Conservation (phyloP, 2,797 vertebrate species). For the Oreortyx pictus region DNA sequence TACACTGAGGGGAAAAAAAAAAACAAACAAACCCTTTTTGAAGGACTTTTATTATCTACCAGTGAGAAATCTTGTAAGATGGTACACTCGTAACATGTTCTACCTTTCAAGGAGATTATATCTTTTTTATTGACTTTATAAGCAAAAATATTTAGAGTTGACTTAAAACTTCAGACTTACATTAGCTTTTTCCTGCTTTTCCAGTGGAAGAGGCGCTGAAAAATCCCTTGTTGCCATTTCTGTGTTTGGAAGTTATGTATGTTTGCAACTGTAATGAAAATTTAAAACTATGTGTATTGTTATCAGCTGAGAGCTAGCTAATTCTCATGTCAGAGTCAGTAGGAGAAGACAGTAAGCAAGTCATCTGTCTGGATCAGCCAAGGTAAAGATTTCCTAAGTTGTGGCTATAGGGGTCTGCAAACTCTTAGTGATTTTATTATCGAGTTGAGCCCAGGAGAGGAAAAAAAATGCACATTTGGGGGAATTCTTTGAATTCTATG, state of each 20-base stretch:
- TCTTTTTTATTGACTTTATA: neutral
- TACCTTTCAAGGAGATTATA: neutral
- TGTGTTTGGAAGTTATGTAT: neutral
- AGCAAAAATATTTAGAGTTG: neutral
- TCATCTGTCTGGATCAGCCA: neutral
- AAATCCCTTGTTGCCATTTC: neutral
- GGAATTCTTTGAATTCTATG: neutral
- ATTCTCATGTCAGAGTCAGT: neutral
- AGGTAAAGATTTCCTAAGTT: neutral
- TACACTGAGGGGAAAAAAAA: too few relatives aligned
- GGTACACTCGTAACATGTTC: neutral
- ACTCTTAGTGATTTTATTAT: too few relatives aligned
- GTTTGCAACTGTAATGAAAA: neutral
- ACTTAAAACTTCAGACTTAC: neutral
- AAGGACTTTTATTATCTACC: neutral
- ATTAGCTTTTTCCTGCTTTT: neutral
- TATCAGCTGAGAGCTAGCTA: neutral
- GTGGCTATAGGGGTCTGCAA: neutral
- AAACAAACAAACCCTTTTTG: neutral
- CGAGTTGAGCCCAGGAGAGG: neutral
- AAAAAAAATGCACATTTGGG: neutral
- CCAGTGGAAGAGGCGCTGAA: neutral
- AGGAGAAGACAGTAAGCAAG: neutral
- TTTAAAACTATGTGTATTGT: neutral
- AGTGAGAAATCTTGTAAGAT: neutral